These are phyloP conservation scores for Julus scandinavius DNA, from an alignment of 2,888 invertebrate genomes.

Conservation along the genomic window DNA sequence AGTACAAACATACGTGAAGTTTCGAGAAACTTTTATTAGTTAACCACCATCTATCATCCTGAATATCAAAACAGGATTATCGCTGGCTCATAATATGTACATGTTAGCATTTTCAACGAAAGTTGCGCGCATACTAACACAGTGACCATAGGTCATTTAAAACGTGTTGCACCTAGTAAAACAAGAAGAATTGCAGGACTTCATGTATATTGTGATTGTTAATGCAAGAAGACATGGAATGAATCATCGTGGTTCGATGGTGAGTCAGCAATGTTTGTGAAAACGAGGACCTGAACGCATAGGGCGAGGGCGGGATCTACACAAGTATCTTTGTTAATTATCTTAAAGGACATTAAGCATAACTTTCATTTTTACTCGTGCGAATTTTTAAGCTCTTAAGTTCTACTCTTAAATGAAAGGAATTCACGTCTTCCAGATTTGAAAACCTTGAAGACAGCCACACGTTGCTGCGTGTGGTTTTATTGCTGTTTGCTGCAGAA, in stretches of 20 bases:
- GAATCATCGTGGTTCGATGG: slow-evolving; percentile 31
- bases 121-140: background rate
- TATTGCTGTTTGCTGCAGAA: background rate
- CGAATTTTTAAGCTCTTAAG: background rate
- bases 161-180: background rate
- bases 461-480: background rate
- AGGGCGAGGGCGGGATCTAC: slow-evolving; percentile 1
- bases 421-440: background rate
- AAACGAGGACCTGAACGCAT: background rate
- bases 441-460: background rate
- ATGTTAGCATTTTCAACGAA: background rate
- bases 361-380: background rate
- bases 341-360: slow-evolving; percentile 3
- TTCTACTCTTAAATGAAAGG: background rate
- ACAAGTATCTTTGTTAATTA: background rate
- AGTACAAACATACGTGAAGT: too few relatives aligned
- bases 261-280: slow-evolving; percentile 17
- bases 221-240: background rate
- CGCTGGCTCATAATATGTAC: too few relatives aligned
- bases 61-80: too few relatives aligned
- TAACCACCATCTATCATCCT: too few relatives aligned
- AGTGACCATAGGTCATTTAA: background rate
- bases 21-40: too few relatives aligned
- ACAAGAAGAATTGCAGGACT: background rate
- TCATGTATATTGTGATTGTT: background rate